Evolutionary conservation across 2,797 vertebrate species (phyloP).

Genomic region (Propithecus deckenii): DNA sequence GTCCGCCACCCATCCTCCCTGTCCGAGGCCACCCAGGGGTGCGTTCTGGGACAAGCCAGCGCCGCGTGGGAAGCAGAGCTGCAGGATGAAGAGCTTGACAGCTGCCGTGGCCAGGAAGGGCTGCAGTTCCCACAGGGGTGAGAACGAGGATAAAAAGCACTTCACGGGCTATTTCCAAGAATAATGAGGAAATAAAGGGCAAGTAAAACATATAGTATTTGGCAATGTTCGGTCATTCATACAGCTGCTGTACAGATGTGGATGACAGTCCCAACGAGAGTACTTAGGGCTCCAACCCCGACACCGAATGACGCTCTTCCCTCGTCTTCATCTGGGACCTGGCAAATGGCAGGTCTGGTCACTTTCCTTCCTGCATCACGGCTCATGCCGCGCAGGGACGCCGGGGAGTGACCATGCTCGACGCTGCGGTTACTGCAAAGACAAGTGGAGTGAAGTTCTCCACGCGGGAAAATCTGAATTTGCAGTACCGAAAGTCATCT

Average conservation of each 20-base stretch:
- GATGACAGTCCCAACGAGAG: accelerated
- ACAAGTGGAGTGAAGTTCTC: too few relatives aligned
- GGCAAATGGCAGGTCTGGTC: too few relatives aligned
- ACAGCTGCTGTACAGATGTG: too few relatives aligned
- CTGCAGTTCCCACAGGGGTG: neutral
- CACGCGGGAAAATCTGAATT: neutral
- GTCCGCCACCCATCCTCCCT: neutral
- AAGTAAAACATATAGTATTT: neutral
- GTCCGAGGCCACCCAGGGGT: neutral
- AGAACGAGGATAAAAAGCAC: neutral
- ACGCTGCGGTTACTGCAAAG: neutral
- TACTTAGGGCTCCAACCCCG: neutral
- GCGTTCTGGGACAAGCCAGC: accelerated
- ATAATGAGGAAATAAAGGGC: too few relatives aligned
- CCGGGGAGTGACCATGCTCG: accelerated
- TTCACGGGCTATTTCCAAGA: too few relatives aligned
- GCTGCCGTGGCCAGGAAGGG: accelerated
- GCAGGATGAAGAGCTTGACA: too few relatives aligned
- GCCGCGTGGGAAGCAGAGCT: accelerated
- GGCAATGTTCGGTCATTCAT: neutral
- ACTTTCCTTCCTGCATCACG: neutral
- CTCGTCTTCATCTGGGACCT: neutral
- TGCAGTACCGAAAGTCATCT: neutral
- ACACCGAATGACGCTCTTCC: accelerated
- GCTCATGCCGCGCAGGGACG: too few relatives aligned